A percentile compares a stretch with the other conserved stretches of the same genome.
These are phyloP conservation scores for Leptosomus discolor DNA, from an alignment of 2,113 vertebrate genomes.

Conservation along the genomic window DNA sequence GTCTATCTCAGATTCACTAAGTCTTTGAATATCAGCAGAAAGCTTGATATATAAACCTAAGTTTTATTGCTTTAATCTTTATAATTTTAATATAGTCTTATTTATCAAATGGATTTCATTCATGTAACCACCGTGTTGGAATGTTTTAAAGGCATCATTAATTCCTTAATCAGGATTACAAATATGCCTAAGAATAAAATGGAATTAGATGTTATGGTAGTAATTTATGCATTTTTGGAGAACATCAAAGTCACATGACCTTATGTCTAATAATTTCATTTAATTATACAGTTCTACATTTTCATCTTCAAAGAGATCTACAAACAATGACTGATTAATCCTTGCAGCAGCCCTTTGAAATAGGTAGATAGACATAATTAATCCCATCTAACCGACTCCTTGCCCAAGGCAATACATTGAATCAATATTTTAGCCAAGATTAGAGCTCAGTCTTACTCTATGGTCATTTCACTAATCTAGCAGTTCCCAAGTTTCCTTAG, in stretches of 20 bases:
- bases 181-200: neutral
- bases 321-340: constrained; percentile 29
- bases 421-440: neutral
- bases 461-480: neutral
- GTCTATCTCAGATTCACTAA: neutral
- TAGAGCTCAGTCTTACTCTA: neutral
- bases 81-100: neutral
- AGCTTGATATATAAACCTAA: neutral
- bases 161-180: neutral
- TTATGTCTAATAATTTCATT: neutral
- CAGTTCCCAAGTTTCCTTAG: neutral
- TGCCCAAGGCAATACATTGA: neutral
- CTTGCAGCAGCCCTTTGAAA: neutral
- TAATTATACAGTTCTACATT: neutral
- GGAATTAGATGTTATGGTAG: neutral
- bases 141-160: neutral
- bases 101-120: neutral
- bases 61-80: neutral
- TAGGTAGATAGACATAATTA: neutral
- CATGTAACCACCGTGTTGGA: neutral
- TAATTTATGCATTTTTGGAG: neutral
- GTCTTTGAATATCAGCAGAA: neutral
- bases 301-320: neutral
- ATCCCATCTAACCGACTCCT: neutral
- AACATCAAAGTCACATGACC: neutral